Evolutionary conservation across 2,888 invertebrate species (phyloP).

Genomic region (Lasius platythorax): DNA sequence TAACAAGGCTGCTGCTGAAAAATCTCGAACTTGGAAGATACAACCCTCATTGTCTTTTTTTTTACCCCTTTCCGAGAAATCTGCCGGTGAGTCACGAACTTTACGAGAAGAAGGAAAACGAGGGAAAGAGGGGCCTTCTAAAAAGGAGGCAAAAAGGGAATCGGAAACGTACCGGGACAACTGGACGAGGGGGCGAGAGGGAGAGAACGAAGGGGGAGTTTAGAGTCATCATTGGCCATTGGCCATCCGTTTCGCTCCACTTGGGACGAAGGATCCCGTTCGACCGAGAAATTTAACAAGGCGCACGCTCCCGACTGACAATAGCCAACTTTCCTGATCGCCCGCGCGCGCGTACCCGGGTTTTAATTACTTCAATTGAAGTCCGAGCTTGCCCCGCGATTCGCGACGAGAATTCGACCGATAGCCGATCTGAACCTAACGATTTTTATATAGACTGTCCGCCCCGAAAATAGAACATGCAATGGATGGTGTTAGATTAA

Average conservation of each 20-base stretch:
- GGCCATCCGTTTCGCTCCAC: slow-evolving; percentile 79
- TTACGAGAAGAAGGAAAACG: slow-evolving; percentile 50
- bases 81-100: slow-evolving; percentile 54
- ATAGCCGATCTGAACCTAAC: slow-evolving; percentile 14
- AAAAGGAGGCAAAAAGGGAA: slow-evolving; percentile 54
- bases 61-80: slow-evolving; percentile 37
- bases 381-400: slow-evolving; percentile 49
- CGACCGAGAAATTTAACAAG: slow-evolving; percentile 81
- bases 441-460: slow-evolving; percentile 11
- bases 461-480: slow-evolving; percentile 34
- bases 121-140: slow-evolving; percentile 35
- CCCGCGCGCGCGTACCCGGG: slow-evolving; percentile 57
- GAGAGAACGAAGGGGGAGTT: slow-evolving; percentile 53
- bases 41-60: slow-evolving; percentile 30
- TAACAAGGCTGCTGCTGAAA: slow-evolving; percentile 36
- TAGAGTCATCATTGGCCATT: slow-evolving; percentile 72
- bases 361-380: slow-evolving; percentile 82
- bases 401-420: slow-evolving; percentile 3
- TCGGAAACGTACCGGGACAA: slow-evolving; percentile 41
- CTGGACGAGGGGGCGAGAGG: background rate
- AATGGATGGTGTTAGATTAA: background rate
- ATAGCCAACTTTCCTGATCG: slow-evolving; percentile 72
- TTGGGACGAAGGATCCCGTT: slow-evolving; percentile 76
- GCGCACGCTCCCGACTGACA: slow-evolving; percentile 74
- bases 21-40: slow-evolving; percentile 48